Evolutionary conservation across 1,140 invertebrate species (phyloP).

Genomic region (Pachyrhynchus sulphureomaculatus): DNA sequence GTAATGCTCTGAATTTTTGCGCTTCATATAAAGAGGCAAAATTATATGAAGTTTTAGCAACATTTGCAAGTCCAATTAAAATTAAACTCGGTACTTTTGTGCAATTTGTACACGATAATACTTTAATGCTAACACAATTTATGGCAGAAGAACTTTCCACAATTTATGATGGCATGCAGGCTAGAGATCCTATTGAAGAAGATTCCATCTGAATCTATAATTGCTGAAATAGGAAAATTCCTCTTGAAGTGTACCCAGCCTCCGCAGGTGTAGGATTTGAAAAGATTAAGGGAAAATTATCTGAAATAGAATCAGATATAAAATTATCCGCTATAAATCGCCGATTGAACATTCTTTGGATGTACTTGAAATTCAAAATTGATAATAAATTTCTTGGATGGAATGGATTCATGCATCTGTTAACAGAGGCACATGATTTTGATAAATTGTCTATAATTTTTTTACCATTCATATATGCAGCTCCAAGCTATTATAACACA

Average conservation of each 20-base stretch:
- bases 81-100: slow-evolving; percentile 34
- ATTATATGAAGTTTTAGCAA: slow-evolving; percentile 24
- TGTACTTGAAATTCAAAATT: too few relatives aligned
- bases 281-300: slow-evolving; percentile 3
- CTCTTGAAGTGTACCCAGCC: slow-evolving; percentile 22
- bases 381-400: too few relatives aligned
- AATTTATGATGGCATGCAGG: slow-evolving; percentile 22
- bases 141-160: slow-evolving; percentile 34
- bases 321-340: slow-evolving; percentile 1
- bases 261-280: slow-evolving; percentile 17
- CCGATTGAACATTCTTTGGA: background rate
- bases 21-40: slow-evolving; percentile 25
- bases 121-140: slow-evolving; percentile 32
- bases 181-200: slow-evolving; percentile 13
- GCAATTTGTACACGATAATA: slow-evolving; percentile 37
- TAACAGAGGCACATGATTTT: too few relatives aligned
- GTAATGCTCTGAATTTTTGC: slow-evolving; percentile 21
- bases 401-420: too few relatives aligned
- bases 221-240: slow-evolving; percentile 19
- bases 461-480: slow-evolving; percentile 2
- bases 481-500: slow-evolving; percentile 1
- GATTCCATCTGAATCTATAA: slow-evolving; percentile 16
- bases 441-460: slow-evolving; percentile 2
- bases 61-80: slow-evolving; percentile 9
- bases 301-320: slow-evolving; percentile 3